Evolutionary conservation across 1,140 invertebrate species (phyloP), one percentile per base, ranked within the genome.

Genomic region (Melanaphis sacchari): DNA sequence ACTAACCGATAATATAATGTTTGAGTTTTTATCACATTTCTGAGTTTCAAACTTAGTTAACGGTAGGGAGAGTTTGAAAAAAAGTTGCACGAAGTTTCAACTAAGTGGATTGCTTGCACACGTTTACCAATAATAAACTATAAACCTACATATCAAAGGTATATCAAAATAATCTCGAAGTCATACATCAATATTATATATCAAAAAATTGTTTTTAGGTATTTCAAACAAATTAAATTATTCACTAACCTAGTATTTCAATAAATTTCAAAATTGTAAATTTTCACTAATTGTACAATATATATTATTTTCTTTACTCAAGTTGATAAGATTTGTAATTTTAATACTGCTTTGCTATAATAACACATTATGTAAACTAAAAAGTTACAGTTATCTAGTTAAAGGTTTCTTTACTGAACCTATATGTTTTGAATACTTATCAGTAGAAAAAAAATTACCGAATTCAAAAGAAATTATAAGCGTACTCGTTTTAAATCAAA

Each of bases 41-140:
- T 31, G 43, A 88, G 87, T 52, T 89, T 36, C 18, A 52, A 89
- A 89, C 46, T 89, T 89, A 89, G n/a, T 38, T 89, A 89, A 36
- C 49, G 43, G 85, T 36, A n/a, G 22, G n/a, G n/a, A 52, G 31
- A 52, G 46, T 52, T n/a, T 52, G 46, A 52, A 89, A 89, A 84
- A 49, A 38, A 89, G 46, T 89, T 11, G 40, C 36, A 22, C 4
- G 18, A 89, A 89, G 87, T 89, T 89, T 89, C 87, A 6, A 22
- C 87, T 52, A 52, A 89, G 46, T 89, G n/a, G n/a, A 89, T 89
- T 36, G 43, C 87, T 22, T 49, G 21, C n/a, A 89, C 43, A 24
- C 87, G 46, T 22, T 88, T 88, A 88, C 46, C 5, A 52, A 89
- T 52, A 89, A 38, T 89, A 52, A 89, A 52, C n/a, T 24, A 46